Base-by-base conservation (phyloP, 2,113 vertebrate genomes). In the Elanoides forficatus region DNA sequence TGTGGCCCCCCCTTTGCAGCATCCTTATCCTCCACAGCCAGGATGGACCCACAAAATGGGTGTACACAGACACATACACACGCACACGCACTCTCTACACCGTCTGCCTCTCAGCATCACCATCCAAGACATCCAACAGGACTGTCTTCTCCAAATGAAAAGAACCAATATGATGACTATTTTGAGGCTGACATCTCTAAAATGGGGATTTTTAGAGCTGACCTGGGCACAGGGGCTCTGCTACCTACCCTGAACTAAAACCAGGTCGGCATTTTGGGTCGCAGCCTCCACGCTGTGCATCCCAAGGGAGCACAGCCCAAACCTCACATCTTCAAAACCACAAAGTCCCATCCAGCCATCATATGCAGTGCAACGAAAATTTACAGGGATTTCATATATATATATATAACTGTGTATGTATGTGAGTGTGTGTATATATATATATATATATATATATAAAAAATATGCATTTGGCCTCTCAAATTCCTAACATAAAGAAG, bases 211-310 rank as follows among this genome's bases (percentile, higher is more conserved):
- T 89, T 68, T 27, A 25, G 47, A 20, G 34, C 45, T 40, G 79
- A 52, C 12, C 60, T 25, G 1, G 1, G 20, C 2, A 1, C 4
- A 1, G 40, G 80, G 22, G 13, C 20, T 81, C 85, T 66, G n/a
- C 13, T 59, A 47, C 38, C 34, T 22, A 2, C 10, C 36, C 30
- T 3, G 1, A 4, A 42, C 38, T 4, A 25, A 81, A 80, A 40
- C 7, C 55, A 50, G 42, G 45, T 38, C 0, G 0, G 32, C 0
- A 2, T 45, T 73, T 62, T 9, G 62, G 89, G 53, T 45, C 21
- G 0, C 20, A 26, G 45, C 13, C 78, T 34, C 42, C 15, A 11
- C 10, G 1, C 2, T 66, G 55, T 0, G 3, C 43, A n/a, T 13
- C 50, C 36, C 20, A 26, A 42, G 18, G 20, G 47, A 71, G 13